These are phyloP conservation scores for Crambe crambe DNA, from an alignment of 37 sponge, comb jelly and placozoan species.

Conservation along the genomic window DNA sequence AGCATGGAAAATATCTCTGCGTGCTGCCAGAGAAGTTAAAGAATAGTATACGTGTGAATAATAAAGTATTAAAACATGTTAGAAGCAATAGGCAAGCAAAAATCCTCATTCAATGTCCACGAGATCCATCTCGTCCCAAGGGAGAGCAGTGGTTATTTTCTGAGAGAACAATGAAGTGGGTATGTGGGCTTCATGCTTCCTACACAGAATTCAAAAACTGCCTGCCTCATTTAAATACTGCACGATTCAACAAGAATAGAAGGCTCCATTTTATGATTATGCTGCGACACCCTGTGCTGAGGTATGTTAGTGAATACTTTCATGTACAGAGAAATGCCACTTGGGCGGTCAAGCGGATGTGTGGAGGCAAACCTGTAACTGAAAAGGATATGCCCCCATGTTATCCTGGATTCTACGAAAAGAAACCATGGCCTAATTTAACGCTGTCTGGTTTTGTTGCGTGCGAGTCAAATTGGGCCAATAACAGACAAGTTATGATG, in stretches of 20 bases:
- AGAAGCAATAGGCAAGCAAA: background rate
- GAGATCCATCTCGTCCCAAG: background rate
- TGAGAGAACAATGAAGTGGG: conserved; percentile 82
- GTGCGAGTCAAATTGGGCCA: conserved; percentile 80
- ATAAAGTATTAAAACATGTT: background rate
- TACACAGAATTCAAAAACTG: conserved; percentile 67
- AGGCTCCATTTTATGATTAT: conserved; percentile 56
- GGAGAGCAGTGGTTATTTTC: conserved; percentile 78
- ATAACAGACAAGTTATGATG: conserved; percentile 80
- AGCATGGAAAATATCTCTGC: conserved; percentile 12
- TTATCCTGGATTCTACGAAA: conserved; percentile 60
- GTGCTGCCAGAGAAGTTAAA: background rate
- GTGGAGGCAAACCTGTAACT: conserved; percentile 33
- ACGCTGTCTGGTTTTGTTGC: conserved; percentile 64
- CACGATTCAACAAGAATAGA: background rate
- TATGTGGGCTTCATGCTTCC: conserved; percentile 84
- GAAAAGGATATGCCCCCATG: conserved; percentile 61
- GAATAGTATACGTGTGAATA: background rate
- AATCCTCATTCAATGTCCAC: background rate
- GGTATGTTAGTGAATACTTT: conserved; percentile 86
- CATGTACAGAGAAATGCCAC: conserved; percentile 80
- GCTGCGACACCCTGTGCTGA: conserved; percentile 73
- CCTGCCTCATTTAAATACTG: conserved; percentile 18
- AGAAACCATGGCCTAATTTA: conserved; percentile 58
- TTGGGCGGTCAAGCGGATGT: conserved; percentile 43